phyloP scores from a whole-genome alignment of 1,140 invertebrate genomes.

The Apis dorsata region DNA sequence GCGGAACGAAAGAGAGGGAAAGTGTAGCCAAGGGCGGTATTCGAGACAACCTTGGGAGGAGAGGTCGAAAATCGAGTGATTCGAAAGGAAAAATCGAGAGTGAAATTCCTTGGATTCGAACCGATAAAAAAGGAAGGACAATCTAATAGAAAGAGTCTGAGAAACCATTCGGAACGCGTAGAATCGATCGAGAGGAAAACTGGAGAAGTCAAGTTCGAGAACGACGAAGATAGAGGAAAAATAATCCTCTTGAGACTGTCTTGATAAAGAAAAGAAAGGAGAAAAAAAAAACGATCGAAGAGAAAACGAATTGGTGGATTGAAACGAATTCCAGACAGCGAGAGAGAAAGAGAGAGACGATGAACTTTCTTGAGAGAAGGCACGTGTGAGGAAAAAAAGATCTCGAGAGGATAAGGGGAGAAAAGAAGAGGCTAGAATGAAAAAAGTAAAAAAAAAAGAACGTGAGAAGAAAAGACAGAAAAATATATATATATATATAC shows the following conservation, averaged over 20 bases:
- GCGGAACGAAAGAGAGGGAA: neutral
- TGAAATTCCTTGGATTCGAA: neutral
- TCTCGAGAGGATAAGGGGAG: neutral
- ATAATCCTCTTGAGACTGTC: neutral
- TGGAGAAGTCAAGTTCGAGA: neutral
- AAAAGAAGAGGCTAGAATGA: neutral
- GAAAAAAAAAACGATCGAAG: too few relatives aligned
- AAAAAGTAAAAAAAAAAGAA: neutral
- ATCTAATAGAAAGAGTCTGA: neutral
- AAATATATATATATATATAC: slow-evolving; percentile 26
- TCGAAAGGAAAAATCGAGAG: slow-evolving; percentile 21
- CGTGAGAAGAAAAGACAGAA: slow-evolving; percentile 23
- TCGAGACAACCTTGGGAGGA: neutral
- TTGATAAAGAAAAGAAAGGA: too few relatives aligned
- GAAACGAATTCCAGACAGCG: neutral
- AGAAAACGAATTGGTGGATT: neutral
- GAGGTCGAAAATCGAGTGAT: neutral
- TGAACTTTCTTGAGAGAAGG: slow-evolving; percentile 3
- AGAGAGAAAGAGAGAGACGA: too few relatives aligned
- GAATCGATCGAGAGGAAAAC: slow-evolving; percentile 1
- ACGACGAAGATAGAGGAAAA: neutral
- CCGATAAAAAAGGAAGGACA: neutral
- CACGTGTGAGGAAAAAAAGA: neutral
- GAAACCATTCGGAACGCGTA: too few relatives aligned
- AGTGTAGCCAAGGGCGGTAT: neutral